Evolutionary conservation across 2,113 vertebrate genomes (phyloP), one percentile per base, ranked within the genome.

Genomic region (Trogon melanurus): DNA sequence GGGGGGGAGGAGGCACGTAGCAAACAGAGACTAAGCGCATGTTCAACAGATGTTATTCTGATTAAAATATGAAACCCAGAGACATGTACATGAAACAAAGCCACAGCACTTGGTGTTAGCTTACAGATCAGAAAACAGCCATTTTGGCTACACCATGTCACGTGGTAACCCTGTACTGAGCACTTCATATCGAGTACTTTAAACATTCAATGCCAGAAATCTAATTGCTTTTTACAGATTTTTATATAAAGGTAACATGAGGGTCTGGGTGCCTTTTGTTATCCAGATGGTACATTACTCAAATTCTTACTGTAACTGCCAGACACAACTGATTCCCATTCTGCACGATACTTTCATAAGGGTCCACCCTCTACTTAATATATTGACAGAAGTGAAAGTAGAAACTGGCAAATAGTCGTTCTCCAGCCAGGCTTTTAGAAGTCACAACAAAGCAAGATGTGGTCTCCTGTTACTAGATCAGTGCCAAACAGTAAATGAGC

Each of bases 341-440:
- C 65, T 86, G 64, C 51, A 70, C 16, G 18, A 83, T 25, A 34
- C 25, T 88, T 91, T 56, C 66, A 56, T 50, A 80, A 83, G 22
- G 47, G 4, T 93, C 60, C 75, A 8, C 61, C 64, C 16, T 19
- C 54, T 72, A 67, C 45, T 79, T 79, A 16, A 78, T 72, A 16
- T 20, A 79, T 41, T 84, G 79, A 38, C 74, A 25, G 69, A 74
- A 88, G 36, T 54, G 66, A 86, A 87, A 93, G 38, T 26, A 85
- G 56, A 61, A 79, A 56, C 15, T 61, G 57, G 45, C 41, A 94
- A 86, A 85, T 2, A 51, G 19, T 27, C 48, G 48, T n/a, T 61
- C 48, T 81, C 32, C 65, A 88, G 91, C 17, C 72, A 95, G 32
- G 47, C 18, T 92, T 91, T 83, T 64, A 85, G 66, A 91, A 95